Conservation (phyloP, 2,113 vertebrate species). For the Albula glossodonta region DNA sequence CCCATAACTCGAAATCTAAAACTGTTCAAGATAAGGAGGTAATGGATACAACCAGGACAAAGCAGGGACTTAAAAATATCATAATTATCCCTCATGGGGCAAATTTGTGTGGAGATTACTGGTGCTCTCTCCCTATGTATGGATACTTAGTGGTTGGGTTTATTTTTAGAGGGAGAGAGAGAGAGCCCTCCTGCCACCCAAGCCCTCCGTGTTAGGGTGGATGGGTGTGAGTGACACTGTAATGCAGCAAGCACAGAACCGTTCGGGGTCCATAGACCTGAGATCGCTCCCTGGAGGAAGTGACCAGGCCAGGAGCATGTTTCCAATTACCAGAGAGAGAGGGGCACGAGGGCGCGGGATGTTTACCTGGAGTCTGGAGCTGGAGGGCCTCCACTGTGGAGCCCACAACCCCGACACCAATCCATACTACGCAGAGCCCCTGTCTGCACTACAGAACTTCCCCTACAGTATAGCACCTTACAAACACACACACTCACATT, state of each 20-base stretch:
- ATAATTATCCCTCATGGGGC: slow-evolving; percentile 28
- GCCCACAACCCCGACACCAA: slow-evolving; percentile 15
- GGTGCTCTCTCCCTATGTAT: neutral
- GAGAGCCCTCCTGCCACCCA: neutral
- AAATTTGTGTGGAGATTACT: slow-evolving; percentile 13
- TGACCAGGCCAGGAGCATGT: slow-evolving; percentile 13
- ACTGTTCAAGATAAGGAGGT: neutral
- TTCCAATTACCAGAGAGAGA: slow-evolving; percentile 27
- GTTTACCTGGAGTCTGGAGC: slow-evolving; percentile 30
- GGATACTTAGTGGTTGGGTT: neutral
- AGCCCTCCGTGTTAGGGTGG: neutral
- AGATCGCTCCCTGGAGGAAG: neutral
- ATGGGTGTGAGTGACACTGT: neutral
- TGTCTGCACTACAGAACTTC: too few relatives aligned
- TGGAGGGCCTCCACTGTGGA: slow-evolving; percentile 17
- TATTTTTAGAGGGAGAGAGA: slow-evolving; percentile 1
- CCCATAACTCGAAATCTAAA: neutral
- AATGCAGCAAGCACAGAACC: neutral
- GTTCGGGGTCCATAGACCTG: neutral
- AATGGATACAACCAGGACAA: neutral
- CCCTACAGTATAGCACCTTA: neutral
- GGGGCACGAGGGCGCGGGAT: slow-evolving; percentile 12
- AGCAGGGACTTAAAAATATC: slow-evolving; percentile 22
- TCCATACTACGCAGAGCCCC: neutral
- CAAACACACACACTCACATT: neutral